Base-by-base conservation (phyloP, 1,140 invertebrate species). In the Microplitis demolitor region DNA sequence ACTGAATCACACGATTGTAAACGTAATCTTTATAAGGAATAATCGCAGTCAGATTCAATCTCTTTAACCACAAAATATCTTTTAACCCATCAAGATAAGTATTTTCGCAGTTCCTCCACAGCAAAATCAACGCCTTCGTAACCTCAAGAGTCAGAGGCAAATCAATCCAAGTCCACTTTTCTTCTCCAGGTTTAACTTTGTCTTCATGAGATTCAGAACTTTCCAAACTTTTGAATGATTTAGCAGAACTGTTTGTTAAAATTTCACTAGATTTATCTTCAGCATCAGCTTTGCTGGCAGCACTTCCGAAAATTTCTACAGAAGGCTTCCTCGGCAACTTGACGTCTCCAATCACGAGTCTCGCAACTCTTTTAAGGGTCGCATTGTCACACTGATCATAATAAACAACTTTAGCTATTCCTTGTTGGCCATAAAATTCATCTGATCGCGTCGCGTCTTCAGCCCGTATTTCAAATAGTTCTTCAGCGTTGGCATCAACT, bases 31-130 rank as follows among this genome's bases (percentile, higher is more conserved):
- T 80, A 70, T 90, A 90, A 1, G 90, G 89, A 39, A 89, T 74
- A 11, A 91, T 69, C 13, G 80, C 80, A 66, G 88, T 85, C 73
- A 88, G 81, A 76, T 88, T 85, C 11, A 88, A 75, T 31, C 90
- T 83, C 71, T 88, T 89, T 4, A 87, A 76, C 66, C 88, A 88
- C 64, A 91, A 87, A 34, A 89, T 76, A 72, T 90, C 83, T 63
- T 88, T 85, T 58, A 91, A 77, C 62, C 88, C 87, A 24, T 85
- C 76, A 3, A 90, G 77, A 75, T 91, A 91, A 3, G 80, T 77
- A 64, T 84, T 84, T 81, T 91, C 90, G 13, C 88, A 74, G 73
- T 83, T 86, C 76, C 89, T 86, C 90, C 90, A 91, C 35, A 89
- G 79, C 4, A 80, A 87, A 0, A 88, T 87, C 54, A 91, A 74